Conservation (phyloP, 2,888 invertebrate genomes). For the Biston betularia region DNA sequence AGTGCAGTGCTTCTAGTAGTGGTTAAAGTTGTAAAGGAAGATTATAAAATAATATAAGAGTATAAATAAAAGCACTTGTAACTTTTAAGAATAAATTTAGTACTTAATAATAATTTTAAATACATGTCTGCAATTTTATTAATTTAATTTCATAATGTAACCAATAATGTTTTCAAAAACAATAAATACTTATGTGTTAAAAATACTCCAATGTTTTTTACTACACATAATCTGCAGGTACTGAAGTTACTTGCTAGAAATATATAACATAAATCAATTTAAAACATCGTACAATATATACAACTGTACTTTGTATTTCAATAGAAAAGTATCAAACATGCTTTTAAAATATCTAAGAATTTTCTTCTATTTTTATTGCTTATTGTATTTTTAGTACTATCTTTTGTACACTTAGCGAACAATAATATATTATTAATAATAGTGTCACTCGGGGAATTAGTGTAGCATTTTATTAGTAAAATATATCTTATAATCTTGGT, state of each 20-base stretch:
- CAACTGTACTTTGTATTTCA: neutral
- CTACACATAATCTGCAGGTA: conserved; percentile 24
- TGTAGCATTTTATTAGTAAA: too few relatives aligned
- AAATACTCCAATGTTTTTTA: neutral
- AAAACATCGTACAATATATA: neutral
- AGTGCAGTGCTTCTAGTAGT: too few relatives aligned
- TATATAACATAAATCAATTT: conserved; percentile 6
- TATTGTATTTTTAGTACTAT: conserved; percentile 1
- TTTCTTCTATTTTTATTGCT: conserved; percentile 10
- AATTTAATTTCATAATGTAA: conserved; percentile 1
- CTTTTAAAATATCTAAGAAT: conserved; percentile 2
- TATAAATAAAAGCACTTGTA: neutral
- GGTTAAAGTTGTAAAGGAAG: too few relatives aligned
- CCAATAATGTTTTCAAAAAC: conserved; percentile 13
- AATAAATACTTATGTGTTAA: conserved; percentile 1
- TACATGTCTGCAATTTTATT: conserved; percentile 14
- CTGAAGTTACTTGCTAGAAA: conserved; percentile 18
- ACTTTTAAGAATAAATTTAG: conserved; percentile 6
- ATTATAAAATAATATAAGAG: too few relatives aligned
- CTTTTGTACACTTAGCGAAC: neutral
- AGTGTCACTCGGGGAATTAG: too few relatives aligned
- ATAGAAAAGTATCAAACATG: conserved; percentile 40
- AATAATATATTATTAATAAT: too few relatives aligned
- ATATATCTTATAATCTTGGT: too few relatives aligned
- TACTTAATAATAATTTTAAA: conserved; percentile 11